Evolutionary conservation across 2,888 invertebrate species (phyloP).

Genomic region (Dasysyrphus tricinctus): DNA sequence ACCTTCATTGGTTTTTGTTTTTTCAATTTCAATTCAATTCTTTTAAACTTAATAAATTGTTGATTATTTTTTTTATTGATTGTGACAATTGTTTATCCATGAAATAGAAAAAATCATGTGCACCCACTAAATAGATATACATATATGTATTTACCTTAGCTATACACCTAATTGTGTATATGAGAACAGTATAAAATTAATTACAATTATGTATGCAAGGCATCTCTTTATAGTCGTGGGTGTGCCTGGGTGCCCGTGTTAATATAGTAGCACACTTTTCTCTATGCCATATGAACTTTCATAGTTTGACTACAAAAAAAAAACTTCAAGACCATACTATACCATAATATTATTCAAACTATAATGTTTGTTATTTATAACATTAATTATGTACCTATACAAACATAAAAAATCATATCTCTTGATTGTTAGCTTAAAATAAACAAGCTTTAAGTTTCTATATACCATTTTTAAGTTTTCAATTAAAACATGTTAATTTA

Average conservation of each 20-base stretch:
- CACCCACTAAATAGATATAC: conserved; percentile 3
- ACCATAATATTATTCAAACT: conserved; percentile 64
- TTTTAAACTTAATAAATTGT: not conserved
- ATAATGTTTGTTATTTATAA: conserved; percentile 38
- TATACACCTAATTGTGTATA: not conserved
- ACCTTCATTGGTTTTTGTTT: not conserved
- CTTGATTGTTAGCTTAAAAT: not conserved
- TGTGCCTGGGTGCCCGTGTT: conserved; percentile 50
- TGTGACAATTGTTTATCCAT: conserved; percentile 37
- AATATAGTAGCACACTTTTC: conserved; percentile 41
- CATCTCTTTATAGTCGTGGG: conserved; percentile 61
- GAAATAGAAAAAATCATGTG: conserved; percentile 25
- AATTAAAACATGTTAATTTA: conserved; percentile 58
- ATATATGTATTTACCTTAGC: conserved; percentile 19
- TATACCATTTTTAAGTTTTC: not conserved
- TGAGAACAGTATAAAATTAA: conserved; percentile 27
- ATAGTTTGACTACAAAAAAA: not conserved
- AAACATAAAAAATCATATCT: conserved; percentile 46
- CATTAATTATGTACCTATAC: not conserved
- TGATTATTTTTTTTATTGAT: conserved; percentile 7
- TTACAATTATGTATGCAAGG: conserved; percentile 50
- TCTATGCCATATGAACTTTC: not conserved
- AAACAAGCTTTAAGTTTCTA: not conserved
- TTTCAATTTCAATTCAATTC: not conserved
- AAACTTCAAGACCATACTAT: conserved; percentile 37